Percentiles rank a stretch among this genome's conserved stretches.
Conservation (phyloP, 2,113 vertebrate species). For the Raja brachyura region DNA sequence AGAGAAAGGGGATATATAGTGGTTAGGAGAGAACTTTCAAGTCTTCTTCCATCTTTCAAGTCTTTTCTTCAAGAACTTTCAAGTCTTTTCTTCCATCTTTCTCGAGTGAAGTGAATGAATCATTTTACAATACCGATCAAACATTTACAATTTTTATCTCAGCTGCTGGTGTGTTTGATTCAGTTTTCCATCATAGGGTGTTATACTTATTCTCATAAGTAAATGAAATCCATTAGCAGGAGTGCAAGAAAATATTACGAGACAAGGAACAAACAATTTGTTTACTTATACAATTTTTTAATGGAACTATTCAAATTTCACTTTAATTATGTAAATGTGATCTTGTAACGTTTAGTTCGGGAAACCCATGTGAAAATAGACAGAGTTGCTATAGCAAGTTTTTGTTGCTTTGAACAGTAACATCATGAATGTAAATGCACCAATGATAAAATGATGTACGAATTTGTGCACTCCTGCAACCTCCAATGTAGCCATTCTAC, state of each 20-base stretch:
- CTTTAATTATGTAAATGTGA: neutral
- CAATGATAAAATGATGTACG: neutral
- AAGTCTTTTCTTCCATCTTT: too few relatives aligned
- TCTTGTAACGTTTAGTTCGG: neutral
- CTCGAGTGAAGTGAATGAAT: too few relatives aligned
- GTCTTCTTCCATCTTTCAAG: too few relatives aligned
- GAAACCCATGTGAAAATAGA: neutral
- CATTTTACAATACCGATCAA: too few relatives aligned
- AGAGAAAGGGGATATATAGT: neutral
- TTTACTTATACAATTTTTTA: neutral
- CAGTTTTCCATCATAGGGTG: neutral
- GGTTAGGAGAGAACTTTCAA: neutral
- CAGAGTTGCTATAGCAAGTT: neutral
- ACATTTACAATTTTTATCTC: too few relatives aligned
- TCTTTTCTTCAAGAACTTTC: too few relatives aligned
- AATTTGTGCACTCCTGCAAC: neutral
- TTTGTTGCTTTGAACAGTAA: neutral
- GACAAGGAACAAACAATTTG: neutral
- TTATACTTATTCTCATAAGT: neutral
- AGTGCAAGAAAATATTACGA: neutral
- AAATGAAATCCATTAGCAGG: neutral
- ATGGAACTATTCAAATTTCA: neutral
- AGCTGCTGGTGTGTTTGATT: neutral
- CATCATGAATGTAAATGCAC: neutral
- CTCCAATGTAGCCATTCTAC: neutral